Evolutionary conservation across 2,113 vertebrate genomes (phyloP), one percentile per base, ranked within the genome.

Genomic region (Strix uralensis): DNA sequence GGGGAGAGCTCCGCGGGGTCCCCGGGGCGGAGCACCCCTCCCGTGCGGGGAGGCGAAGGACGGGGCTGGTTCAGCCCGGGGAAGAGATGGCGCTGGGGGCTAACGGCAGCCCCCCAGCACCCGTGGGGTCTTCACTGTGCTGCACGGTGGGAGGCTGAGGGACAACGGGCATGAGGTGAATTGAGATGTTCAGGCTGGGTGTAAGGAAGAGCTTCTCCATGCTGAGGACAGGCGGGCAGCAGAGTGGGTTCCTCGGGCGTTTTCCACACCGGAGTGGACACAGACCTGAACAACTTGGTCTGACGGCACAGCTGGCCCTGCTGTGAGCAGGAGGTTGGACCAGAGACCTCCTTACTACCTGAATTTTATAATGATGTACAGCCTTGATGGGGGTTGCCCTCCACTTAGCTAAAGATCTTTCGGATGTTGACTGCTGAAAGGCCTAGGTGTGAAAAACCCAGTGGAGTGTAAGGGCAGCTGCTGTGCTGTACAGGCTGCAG

Each of bases 131-230:
- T 49, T 58, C 51, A 3, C 54, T 27, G 55, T 7, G 44, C 26
- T 23, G 49, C 16, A 2, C 1, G 9, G 38, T 40, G 70, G 44
- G 46, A 36, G 44, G 52, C 74, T 6, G 66, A 25, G 52, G 44
- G n/a, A 11, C 38, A 7, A 0, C 1, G 9, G 67, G 25, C 11
- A 12, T 5, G 49, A 51, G n/a, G 4, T 8, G 72, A 25, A 66
- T 20, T 5, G 27, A 47, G 44, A 67, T 36, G 11, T 4, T 78
- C 26, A 2, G 49, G 40, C 40, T 17, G 17, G 18, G 10, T n/a
- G 25, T 9, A 21, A 74, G 54, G 58, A 25, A 30, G 29, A 73
- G 49, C 16, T 30, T 81, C 6, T 18, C 21, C 44, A 1, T 13
- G 36, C 38, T 23, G 54, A 20, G 12, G 70, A 7, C 38, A 49